Evolutionary conservation across 2,113 vertebrate species (phyloP), one percentile per base, ranked within the genome.

Genomic region (Ictalurus punctatus): DNA sequence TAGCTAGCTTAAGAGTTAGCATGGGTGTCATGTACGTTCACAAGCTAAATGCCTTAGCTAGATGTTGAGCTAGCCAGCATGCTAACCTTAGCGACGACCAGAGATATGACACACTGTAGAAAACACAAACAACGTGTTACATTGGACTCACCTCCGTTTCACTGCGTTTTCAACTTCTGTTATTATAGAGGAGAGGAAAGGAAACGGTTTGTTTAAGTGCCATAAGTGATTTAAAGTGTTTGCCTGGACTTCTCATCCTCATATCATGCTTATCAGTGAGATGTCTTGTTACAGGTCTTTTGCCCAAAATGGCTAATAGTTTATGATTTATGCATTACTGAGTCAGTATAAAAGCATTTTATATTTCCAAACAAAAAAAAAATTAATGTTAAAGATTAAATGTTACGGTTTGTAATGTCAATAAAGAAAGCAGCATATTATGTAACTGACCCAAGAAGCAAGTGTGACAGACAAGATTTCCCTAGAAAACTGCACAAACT

Each of bases 11-110:
- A 34, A 83, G 34, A 25, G 58, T 83, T 83, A 83, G 81, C 81
- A 83, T 83, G 63, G 84, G 81, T 88, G 82, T 88, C 76, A 27
- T 30, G 59, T 80, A n/a, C 14, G 71, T 74, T 79, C 69, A 83
- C 61, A 14, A 48, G 81, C 87, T 88, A 83, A 69, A 61, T 58
- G 52, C 52, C 79, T 10, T 84, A 67, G 87, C 86, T 54, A 81
- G 86, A 61, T 87, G 44, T 67, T 30, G 30, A 48, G 59, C 44
- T 85, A 85, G 83, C 73, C 59, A 17, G 0, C 4, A 54, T 78
- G 87, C 87, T 89, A 89, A 89, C 83, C 21, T 67, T 56, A 67
- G 71, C 80, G 19, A 17, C 37, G 16, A 63, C 4, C 30, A 44
- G 52, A 71, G 59, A 2, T 34, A 2, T 23, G 67, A 16, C 61